Conservation (phyloP, 2,888 invertebrate species). For the Chrysolina americana region DNA sequence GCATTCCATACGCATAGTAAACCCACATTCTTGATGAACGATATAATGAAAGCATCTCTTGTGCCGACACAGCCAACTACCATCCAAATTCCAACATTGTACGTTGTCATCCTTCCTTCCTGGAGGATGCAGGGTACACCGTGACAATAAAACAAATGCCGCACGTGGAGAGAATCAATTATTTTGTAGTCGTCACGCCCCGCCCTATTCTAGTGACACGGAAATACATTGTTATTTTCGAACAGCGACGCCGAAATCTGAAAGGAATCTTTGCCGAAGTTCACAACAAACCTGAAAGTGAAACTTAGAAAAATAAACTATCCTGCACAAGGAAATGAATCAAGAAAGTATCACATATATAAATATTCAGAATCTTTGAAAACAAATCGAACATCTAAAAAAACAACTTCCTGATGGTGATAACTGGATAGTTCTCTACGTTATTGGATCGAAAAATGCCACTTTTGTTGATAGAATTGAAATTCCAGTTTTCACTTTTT, state of each 20-base stretch:
- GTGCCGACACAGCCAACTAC: constrained; percentile 5
- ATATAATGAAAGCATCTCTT: neutral
- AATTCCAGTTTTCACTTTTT: no score
- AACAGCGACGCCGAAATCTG: neutral
- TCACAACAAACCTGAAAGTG: no score
- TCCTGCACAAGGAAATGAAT: no score
- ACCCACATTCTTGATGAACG: neutral
- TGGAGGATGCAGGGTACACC: constrained; percentile 22
- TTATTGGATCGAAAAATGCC: no score
- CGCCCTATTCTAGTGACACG: constrained; percentile 7
- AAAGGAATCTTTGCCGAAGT: neutral
- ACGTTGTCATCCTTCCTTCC: constrained; percentile 29
- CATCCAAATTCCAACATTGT: constrained; percentile 27
- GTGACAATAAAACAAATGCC: constrained; percentile 31
- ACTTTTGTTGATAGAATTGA: no score
- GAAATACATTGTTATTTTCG: neutral
- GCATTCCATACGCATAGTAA: neutral
- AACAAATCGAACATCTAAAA: no score
- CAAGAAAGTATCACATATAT: no score
- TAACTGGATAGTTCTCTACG: no score
- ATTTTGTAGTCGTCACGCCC: neutral
- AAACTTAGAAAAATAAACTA: no score
- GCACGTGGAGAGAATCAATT: constrained; percentile 23
- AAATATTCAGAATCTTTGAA: no score
- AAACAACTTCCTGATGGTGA: no score